Conservation (phyloP, 2,797 vertebrate genomes). For the Catamblyrhynchus diadema region DNA sequence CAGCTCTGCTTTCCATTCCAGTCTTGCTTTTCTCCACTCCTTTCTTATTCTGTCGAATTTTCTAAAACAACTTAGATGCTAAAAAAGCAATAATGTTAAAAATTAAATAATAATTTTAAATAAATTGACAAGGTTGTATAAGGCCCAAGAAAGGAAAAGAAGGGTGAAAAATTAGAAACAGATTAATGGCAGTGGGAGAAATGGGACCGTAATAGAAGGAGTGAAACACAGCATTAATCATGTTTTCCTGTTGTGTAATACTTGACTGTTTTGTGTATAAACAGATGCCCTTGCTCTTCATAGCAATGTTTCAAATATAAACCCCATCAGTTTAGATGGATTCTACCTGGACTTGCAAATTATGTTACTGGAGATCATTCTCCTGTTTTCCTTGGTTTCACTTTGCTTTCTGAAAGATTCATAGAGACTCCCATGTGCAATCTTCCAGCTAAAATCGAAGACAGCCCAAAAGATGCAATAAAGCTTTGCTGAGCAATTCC, state of each 20-base stretch:
- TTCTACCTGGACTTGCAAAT: neutral
- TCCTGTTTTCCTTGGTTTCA: neutral
- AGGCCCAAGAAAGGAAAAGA: neutral
- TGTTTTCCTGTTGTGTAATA: neutral
- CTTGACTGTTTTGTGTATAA: neutral
- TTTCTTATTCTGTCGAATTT: neutral
- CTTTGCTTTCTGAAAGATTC: neutral
- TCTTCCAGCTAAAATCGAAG: neutral
- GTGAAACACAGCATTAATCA: neutral
- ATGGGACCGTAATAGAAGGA: neutral
- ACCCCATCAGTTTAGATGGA: neutral
- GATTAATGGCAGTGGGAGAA: neutral
- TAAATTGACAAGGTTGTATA: neutral
- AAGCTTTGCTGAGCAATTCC: neutral
- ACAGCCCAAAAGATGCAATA: neutral
- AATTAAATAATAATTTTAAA: neutral
- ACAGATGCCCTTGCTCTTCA: neutral
- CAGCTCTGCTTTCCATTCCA: neutral
- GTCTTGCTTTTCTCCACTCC: neutral
- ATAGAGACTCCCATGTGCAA: neutral
- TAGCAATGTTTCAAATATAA: neutral
- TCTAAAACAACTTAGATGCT: neutral
- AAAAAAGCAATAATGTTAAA: neutral
- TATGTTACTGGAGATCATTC: neutral
- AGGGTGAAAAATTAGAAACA: neutral